A percentile compares a stretch with the other conserved stretches of the same genome.
Evolutionary conservation across 2,797 vertebrate species (phyloP).

Genomic region (Masticophis lateralis): DNA sequence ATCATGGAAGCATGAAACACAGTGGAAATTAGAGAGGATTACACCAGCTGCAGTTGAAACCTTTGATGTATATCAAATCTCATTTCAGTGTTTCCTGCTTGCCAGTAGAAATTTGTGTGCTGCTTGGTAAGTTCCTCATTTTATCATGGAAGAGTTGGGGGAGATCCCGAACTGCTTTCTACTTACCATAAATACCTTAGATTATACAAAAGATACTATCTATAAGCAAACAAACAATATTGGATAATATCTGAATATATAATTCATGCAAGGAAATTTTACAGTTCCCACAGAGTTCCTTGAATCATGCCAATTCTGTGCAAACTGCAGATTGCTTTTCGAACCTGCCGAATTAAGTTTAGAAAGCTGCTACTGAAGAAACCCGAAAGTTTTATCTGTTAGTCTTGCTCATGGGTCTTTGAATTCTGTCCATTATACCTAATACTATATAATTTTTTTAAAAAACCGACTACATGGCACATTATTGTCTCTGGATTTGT

Average conservation of each 20-base stretch:
- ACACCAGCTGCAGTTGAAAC: neutral
- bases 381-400: neutral
- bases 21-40: neutral
- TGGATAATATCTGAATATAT: neutral
- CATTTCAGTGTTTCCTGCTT: neutral
- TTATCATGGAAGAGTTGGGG: neutral
- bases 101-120: neutral
- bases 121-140: neutral
- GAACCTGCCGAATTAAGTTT: neutral
- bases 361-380: neutral
- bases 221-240: neutral
- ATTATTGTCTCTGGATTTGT: constrained; percentile 12
- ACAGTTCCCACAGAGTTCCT: neutral
- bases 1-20: neutral
- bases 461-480: neutral
- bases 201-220: neutral
- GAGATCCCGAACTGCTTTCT: neutral
- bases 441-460: neutral
- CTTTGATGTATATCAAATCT: neutral
- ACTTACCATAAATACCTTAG: neutral
- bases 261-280: neutral
- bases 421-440: neutral
- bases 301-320: neutral
- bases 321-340: neutral
- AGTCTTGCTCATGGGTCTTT: neutral